These are phyloP conservation scores for Ceratosolen fusciceps DNA, from an alignment of 1,140 invertebrate genomes.

Conservation along the genomic window DNA sequence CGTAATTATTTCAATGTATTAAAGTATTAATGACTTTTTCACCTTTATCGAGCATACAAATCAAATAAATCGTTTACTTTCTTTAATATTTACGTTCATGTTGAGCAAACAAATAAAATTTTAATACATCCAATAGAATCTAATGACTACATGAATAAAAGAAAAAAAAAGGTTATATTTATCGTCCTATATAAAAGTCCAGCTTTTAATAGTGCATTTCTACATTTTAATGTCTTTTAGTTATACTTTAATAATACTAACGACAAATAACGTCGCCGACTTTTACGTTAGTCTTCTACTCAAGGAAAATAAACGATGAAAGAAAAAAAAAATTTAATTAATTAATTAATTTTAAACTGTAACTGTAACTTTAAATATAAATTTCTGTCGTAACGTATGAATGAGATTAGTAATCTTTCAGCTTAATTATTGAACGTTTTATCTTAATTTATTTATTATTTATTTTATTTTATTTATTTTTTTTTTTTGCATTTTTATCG, in stretches of 20 bases:
- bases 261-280: slow-evolving; percentile 23
- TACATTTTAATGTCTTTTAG: slow-evolving; percentile 50
- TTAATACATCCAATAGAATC: slow-evolving; percentile 49
- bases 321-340: no score
- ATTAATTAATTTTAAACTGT: no score
- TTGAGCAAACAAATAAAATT: slow-evolving; percentile 62
- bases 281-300: slow-evolving; percentile 11
- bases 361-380: no score
- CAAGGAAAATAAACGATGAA: slow-evolving; percentile 36
- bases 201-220: slow-evolving; percentile 55
- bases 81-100: slow-evolving; percentile 64
- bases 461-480: slow-evolving; percentile 14
- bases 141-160: slow-evolving; percentile 3
- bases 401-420: neutral
- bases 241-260: slow-evolving; percentile 45
- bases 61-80: slow-evolving; percentile 60
- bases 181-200: slow-evolving; percentile 55
- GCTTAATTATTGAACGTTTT: neutral
- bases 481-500: slow-evolving; percentile 12
- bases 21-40: slow-evolving; percentile 61
- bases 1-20: no score
- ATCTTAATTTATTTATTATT: slow-evolving; percentile 18
- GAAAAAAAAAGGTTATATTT: neutral
- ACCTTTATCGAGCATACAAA: slow-evolving; percentile 62
- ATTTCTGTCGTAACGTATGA: no score